A percentile compares a stretch with the other conserved stretches of the same genome.
Evolutionary conservation across 2,888 invertebrate species (phyloP).

Genomic region (Trichogramma evanescens): DNA sequence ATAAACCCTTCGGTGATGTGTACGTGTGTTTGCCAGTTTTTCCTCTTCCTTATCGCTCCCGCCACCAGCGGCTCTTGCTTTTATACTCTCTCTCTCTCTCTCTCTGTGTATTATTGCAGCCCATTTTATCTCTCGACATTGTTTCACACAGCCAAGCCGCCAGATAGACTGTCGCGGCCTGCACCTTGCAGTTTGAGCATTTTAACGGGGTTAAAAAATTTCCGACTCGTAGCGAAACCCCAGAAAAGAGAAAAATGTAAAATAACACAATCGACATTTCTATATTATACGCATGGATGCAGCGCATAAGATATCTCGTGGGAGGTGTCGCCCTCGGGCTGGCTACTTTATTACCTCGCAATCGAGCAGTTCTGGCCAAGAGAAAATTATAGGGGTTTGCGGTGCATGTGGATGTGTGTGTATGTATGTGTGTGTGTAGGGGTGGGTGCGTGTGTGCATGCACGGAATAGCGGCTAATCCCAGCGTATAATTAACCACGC

Average conservation of each 20-base stretch:
- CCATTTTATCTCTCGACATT: not conserved
- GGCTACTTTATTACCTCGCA: constrained; percentile 33
- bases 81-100: not conserved
- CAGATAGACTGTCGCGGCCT: constrained; percentile 11
- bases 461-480: constrained; percentile 38
- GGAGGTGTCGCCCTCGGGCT: constrained; percentile 2
- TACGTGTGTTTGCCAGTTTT: constrained; percentile 7
- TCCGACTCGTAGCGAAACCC: too few relatives aligned
- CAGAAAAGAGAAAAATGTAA: too few relatives aligned
- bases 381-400: constrained; percentile 40
- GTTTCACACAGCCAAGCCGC: constrained; percentile 2
- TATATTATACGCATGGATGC: not conserved
- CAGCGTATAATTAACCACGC: constrained; percentile 44
- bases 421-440: too few relatives aligned
- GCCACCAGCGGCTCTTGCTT: not conserved
- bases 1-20: not conserved
- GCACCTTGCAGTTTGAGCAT: constrained; percentile 11
- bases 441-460: constrained; percentile 32
- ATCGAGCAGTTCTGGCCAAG: constrained; percentile 31
- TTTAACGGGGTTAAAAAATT: too few relatives aligned
- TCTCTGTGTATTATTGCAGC: not conserved
- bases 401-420: too few relatives aligned
- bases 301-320: too few relatives aligned
- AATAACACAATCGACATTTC: not conserved
- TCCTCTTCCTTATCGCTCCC: constrained; percentile 8